Evolutionary conservation across 1,140 invertebrate species (phyloP).

Genomic region (Diorhabda carinulata): DNA sequence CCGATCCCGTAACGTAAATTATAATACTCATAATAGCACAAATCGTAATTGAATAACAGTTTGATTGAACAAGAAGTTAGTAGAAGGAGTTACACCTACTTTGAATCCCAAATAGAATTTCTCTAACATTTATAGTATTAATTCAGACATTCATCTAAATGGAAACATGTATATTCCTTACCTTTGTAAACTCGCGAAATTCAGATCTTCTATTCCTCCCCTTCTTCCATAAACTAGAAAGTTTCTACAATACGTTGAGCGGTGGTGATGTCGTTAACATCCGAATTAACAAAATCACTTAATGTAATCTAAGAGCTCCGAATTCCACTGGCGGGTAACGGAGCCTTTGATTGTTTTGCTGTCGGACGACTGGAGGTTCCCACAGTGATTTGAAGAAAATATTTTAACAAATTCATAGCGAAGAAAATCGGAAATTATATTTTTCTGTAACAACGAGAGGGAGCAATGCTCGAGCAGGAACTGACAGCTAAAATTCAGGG

Average conservation of each 20-base stretch:
- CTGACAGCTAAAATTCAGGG: too few relatives aligned
- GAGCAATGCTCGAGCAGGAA: too few relatives aligned
- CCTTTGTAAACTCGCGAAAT: constrained; percentile 47
- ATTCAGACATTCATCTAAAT: not conserved
- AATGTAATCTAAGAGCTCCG: constrained; percentile 77
- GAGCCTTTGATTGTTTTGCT: constrained; percentile 62
- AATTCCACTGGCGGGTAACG: constrained; percentile 78
- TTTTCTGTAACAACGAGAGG: too few relatives aligned
- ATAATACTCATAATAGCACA: too few relatives aligned
- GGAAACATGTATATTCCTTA: constrained; percentile 6
- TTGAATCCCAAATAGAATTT: too few relatives aligned
- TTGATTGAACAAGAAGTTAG: too few relatives aligned
- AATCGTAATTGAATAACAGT: too few relatives aligned
- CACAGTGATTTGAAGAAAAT: constrained; percentile 53
- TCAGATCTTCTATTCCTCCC: constrained; percentile 79
- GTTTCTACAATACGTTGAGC: constrained; percentile 83
- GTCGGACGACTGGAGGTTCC: constrained; percentile 55
- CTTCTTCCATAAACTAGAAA: constrained; percentile 90
- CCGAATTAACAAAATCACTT: constrained; percentile 54
- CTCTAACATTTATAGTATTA: not conserved
- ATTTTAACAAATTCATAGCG: too few relatives aligned
- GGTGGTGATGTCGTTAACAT: constrained; percentile 40
- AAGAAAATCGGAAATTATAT: too few relatives aligned
- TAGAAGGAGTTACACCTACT: too few relatives aligned
- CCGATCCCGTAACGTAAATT: too few relatives aligned